Conservation (phyloP, 2,113 vertebrate species). For the Pterocles burchelli region DNA sequence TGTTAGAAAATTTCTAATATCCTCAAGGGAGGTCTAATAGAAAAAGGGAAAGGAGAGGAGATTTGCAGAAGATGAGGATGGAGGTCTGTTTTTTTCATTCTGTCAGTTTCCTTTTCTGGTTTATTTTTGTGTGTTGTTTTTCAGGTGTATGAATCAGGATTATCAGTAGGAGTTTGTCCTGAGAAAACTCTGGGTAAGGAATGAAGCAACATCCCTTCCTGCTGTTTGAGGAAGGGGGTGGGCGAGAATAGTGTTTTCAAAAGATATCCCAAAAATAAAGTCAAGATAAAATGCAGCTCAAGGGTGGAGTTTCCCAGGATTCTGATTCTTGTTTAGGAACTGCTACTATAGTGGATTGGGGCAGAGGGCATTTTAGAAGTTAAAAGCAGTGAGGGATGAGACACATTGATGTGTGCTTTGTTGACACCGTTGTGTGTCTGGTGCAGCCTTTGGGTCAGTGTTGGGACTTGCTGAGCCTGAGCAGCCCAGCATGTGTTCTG, state of each 20-base stretch:
- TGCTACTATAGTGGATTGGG: background rate
- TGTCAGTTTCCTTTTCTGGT: background rate
- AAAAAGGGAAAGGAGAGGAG: background rate
- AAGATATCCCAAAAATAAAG: background rate
- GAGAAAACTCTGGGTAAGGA: background rate
- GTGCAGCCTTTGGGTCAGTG: background rate
- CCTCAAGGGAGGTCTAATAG: background rate
- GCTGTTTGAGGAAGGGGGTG: background rate
- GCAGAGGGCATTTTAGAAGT: background rate
- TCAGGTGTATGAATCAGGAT: background rate
- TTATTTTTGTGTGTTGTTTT: background rate
- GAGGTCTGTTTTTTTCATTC: background rate
- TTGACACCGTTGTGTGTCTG: fast-evolving
- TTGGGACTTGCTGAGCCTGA: background rate
- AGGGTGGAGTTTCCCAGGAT: background rate
- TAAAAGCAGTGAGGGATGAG: background rate
- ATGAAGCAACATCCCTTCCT: background rate
- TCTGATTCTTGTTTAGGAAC: background rate
- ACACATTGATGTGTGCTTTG: background rate
- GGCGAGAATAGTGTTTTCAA: background rate
- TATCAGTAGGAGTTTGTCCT: background rate
- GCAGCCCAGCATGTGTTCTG: fast-evolving
- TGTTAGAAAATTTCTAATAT: background rate
- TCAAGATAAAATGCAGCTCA: background rate
- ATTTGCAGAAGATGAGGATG: background rate